Evolutionary conservation across 2,888 invertebrate genomes (phyloP).

Genomic region (Amorpha juglandis): DNA sequence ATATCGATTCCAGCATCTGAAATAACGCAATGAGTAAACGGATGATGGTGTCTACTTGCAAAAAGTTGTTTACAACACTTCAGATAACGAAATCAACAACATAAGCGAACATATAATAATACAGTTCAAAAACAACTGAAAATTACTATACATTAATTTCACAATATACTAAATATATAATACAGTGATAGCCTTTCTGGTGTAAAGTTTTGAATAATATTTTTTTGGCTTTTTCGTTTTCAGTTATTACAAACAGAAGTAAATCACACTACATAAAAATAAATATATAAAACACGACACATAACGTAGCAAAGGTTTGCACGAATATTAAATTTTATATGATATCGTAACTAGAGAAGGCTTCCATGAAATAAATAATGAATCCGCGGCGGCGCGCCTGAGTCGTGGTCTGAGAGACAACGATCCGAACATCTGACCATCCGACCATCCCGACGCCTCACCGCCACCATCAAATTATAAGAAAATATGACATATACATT

Average conservation of each 20-base stretch:
- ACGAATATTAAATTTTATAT: conserved; percentile 63
- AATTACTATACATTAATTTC: conserved; percentile 71
- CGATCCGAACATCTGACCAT: conserved; percentile 28
- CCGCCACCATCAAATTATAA: conserved; percentile 69
- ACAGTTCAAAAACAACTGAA: conserved; percentile 64
- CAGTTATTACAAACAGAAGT: conserved; percentile 78
- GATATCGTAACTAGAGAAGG: conserved; percentile 73
- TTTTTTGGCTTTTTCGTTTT: conserved; percentile 76
- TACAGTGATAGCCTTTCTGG: conserved; percentile 69
- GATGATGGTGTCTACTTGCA: conserved; percentile 38
- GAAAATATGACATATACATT: conserved; percentile 80
- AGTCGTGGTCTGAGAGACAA: neutral
- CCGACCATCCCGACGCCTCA: conserved; percentile 33
- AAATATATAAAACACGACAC: conserved; percentile 80
- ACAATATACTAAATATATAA: conserved; percentile 72
- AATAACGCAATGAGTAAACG: conserved; percentile 42
- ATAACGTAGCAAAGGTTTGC: conserved; percentile 71
- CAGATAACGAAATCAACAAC: conserved; percentile 55
- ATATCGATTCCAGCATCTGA: conserved; percentile 45
- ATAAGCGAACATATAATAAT: conserved; percentile 59
- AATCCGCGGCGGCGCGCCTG: conserved; percentile 26
- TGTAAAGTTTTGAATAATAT: conserved; percentile 66
- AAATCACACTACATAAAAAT: conserved; percentile 80
- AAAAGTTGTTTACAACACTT: conserved; percentile 43
- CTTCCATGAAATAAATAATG: conserved; percentile 69